These are phyloP conservation scores for Leucophora obtusa DNA, from an alignment of 2,888 invertebrate species.

Conservation along the genomic window DNA sequence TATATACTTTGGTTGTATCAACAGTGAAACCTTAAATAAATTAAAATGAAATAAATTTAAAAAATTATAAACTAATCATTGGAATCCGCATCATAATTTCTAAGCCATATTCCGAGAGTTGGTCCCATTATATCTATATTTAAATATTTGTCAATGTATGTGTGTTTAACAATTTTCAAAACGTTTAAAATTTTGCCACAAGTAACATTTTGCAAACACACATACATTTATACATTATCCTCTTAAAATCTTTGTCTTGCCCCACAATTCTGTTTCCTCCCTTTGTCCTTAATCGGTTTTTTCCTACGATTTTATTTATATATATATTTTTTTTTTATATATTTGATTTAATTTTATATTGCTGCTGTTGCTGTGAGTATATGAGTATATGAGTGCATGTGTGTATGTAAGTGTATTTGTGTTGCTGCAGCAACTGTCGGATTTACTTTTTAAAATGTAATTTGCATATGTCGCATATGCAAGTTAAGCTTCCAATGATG, in stretches of 20 bases:
- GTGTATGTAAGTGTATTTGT: slow-evolving; percentile 1
- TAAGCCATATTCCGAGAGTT: not conserved
- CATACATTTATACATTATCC: slow-evolving; percentile 41
- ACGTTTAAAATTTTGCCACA: slow-evolving; percentile 63
- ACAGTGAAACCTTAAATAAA: too few relatives aligned
- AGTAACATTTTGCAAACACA: slow-evolving; percentile 35
- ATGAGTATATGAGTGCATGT: not conserved
- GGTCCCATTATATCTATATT: slow-evolving; percentile 24
- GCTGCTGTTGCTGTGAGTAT: slow-evolving; percentile 26
- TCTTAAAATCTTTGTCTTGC: slow-evolving; percentile 24
- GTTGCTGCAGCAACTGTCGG: slow-evolving; percentile 62
- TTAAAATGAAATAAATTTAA: too few relatives aligned
- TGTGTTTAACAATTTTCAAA: slow-evolving; percentile 56
- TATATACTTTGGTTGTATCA: too few relatives aligned
- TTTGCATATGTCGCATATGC: slow-evolving; percentile 64
- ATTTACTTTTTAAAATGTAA: slow-evolving; percentile 64
- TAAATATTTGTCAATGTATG: slow-evolving; percentile 17
- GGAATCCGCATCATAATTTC: too few relatives aligned
- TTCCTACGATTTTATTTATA: slow-evolving; percentile 45
- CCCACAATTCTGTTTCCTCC: slow-evolving; percentile 11
- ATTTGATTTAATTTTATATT: slow-evolving; percentile 63
- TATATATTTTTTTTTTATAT: slow-evolving; percentile 40
- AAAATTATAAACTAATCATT: too few relatives aligned
- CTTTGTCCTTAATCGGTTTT: not conserved
- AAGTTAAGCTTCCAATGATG: slow-evolving; percentile 62